Percentiles rank a stretch among this genome's conserved stretches.
Conservation (phyloP, 2,888 invertebrate genomes). For the Seira ritae region DNA sequence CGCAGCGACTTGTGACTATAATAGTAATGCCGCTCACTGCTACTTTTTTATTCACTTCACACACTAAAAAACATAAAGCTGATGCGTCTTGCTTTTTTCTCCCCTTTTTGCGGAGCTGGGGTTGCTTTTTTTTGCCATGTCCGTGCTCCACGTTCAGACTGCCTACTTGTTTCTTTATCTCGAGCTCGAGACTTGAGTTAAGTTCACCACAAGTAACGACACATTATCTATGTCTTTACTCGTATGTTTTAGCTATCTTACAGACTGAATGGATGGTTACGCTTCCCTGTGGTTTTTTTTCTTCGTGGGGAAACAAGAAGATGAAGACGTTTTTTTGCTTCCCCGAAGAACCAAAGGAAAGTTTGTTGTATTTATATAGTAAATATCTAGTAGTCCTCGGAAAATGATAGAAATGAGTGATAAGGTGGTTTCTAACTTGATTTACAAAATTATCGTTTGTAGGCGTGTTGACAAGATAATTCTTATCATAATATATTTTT, state of each 20-base stretch:
- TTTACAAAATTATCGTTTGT: too few relatives aligned
- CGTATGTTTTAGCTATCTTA: not conserved
- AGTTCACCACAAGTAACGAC: conserved; percentile 23
- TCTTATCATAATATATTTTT: too few relatives aligned
- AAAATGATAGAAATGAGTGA: too few relatives aligned
- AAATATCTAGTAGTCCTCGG: too few relatives aligned
- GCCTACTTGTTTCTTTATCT: not conserved
- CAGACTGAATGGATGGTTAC: conserved; percentile 1
- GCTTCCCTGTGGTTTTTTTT: conserved; percentile 13
- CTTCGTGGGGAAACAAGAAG: not conserved
- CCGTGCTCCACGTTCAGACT: not conserved
- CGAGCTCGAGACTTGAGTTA: not conserved
- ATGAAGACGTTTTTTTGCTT: not conserved
- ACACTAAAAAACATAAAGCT: conserved; percentile 1
- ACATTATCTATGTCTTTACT: not conserved
- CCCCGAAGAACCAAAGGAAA: not conserved
- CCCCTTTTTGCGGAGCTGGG: not conserved
- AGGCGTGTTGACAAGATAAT: too few relatives aligned
- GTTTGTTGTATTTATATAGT: not conserved
- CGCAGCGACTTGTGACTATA: too few relatives aligned
- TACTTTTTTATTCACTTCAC: conserved; percentile 7
- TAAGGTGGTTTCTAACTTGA: too few relatives aligned
- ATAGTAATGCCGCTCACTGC: not conserved
- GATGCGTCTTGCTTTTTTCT: conserved; percentile 1
- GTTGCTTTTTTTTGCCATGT: not conserved